phyloP scores from a whole-genome alignment of 2,113 vertebrate genomes.

The Ceratotherium simum region DNA sequence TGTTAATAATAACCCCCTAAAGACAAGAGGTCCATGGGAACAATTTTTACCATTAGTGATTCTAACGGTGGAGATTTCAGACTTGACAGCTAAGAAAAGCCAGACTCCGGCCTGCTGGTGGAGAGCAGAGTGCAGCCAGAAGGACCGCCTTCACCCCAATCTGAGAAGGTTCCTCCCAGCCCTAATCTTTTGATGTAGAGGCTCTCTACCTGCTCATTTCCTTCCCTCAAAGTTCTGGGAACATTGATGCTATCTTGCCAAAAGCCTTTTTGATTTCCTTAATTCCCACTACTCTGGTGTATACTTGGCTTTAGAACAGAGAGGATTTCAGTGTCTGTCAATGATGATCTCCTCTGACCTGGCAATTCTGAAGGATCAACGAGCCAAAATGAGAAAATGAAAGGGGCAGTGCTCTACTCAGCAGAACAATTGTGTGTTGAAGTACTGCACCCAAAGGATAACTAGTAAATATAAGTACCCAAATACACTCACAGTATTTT shows the following conservation, averaged over 20 bases:
- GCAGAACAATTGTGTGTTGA: background rate
- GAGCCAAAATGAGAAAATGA: conserved; percentile 57
- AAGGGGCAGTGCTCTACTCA: background rate
- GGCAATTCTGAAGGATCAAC: background rate
- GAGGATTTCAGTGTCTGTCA: background rate
- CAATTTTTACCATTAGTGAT: background rate
- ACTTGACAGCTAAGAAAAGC: background rate
- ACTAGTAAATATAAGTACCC: background rate
- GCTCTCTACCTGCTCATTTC: conserved; percentile 10
- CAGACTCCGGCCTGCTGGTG: background rate
- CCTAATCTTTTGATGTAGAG: background rate
- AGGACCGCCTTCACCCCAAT: background rate
- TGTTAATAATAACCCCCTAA: background rate
- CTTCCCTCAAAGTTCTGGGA: conserved; percentile 44
- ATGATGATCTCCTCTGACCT: background rate
- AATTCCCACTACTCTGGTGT: background rate
- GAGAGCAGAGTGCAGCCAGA: background rate
- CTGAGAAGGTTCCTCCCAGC: background rate
- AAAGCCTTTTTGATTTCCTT: conserved; percentile 25
- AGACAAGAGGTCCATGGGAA: background rate
- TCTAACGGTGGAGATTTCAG: background rate
- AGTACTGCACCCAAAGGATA: background rate
- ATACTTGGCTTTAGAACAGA: conserved; percentile 53
- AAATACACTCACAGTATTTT: background rate
- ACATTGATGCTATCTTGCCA: background rate